Conservation (phyloP, 2,797 vertebrate species). For the Melanotaenia trifasciata region DNA sequence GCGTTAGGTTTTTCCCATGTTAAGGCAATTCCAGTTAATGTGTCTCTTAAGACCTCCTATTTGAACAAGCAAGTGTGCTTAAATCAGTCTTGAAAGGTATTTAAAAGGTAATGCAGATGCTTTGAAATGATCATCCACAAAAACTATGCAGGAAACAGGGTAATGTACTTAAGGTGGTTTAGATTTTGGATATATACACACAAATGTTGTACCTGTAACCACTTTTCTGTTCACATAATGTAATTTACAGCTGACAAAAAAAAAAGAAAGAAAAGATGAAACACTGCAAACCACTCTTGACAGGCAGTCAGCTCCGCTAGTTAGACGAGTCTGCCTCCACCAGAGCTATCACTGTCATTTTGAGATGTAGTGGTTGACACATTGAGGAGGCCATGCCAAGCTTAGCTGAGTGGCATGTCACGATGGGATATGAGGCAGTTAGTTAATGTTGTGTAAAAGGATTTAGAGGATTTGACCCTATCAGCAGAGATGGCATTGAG, state of each 20-base stretch:
- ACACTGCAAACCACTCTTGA: slow-evolving; percentile 27
- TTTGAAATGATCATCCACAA: not conserved
- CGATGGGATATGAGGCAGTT: slow-evolving; percentile 68
- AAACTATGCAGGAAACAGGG: not conserved
- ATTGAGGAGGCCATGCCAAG: slow-evolving; percentile 64
- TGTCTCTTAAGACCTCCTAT: not conserved
- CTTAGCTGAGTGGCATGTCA: slow-evolving; percentile 73
- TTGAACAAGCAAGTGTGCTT: slow-evolving; percentile 14
- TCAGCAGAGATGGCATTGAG: slow-evolving; percentile 74
- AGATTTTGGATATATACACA: not conserved
- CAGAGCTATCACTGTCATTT: slow-evolving; percentile 51
- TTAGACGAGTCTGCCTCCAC: slow-evolving; percentile 23
- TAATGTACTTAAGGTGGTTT: not conserved
- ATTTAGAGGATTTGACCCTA: slow-evolving; percentile 82
- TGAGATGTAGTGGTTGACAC: slow-evolving; percentile 58
- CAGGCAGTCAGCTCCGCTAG: slow-evolving; percentile 23
- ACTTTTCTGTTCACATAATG: slow-evolving; percentile 5
- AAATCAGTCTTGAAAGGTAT: slow-evolving; percentile 18
- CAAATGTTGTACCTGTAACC: not conserved
- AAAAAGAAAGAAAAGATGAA: not conserved
- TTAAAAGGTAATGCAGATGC: not conserved
- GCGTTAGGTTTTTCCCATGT: not conserved
- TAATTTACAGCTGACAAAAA: not conserved
- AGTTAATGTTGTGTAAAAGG: slow-evolving; percentile 81
- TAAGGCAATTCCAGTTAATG: not conserved